Percentiles rank a stretch among this genome's conserved stretches.
Evolutionary conservation across 2,797 vertebrate genomes (phyloP).

Genomic region (Cryptoprocta ferox): DNA sequence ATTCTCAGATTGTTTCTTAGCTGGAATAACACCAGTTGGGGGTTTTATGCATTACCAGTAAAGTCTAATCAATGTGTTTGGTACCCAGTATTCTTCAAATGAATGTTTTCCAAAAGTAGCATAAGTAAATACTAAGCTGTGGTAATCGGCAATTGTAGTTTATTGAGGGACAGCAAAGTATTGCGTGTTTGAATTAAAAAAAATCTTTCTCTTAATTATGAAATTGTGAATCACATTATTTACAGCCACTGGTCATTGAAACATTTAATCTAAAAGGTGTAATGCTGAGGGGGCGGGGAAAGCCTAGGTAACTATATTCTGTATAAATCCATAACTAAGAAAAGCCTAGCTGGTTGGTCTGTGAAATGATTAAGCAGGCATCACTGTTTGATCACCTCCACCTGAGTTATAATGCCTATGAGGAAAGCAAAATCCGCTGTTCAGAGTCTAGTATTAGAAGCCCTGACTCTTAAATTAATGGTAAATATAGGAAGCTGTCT

Average conservation of each 20-base stretch:
- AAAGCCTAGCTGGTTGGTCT: neutral
- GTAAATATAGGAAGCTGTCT: neutral
- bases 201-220: neutral
- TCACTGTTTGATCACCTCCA: neutral
- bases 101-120: neutral
- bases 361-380: neutral
- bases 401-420: neutral
- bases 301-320: neutral
- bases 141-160: neutral
- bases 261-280: neutral
- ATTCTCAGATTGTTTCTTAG: conserved; percentile 29
- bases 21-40: neutral
- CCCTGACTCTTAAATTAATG: neutral
- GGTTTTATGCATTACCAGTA: neutral
- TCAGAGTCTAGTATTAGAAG: neutral
- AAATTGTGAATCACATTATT: conserved; percentile 10
- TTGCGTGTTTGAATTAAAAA: neutral
- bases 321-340: neutral
- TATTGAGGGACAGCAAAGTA: neutral
- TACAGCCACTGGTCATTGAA: neutral
- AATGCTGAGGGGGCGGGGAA: neutral
- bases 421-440: neutral
- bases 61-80: neutral
- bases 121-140: neutral
- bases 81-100: neutral